phyloP scores from a whole-genome alignment of 2,888 invertebrate species.

The Cataglyphis albicans region DNA sequence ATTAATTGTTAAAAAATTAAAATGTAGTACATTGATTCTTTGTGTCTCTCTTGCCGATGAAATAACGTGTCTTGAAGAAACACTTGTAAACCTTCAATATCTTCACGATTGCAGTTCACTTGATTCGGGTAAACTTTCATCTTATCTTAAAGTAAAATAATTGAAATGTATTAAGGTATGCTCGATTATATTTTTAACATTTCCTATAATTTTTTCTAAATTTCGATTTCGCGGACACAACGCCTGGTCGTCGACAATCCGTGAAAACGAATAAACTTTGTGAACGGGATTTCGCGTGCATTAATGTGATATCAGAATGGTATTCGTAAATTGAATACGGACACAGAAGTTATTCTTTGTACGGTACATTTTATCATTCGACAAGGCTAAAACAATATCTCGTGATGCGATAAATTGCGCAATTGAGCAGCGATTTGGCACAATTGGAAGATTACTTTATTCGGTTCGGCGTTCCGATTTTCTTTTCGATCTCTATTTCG shows the following conservation, averaged over 20 bases:
- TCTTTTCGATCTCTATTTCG: conserved; percentile 21
- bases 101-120: conserved; percentile 5
- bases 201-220: not conserved
- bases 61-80: not conserved
- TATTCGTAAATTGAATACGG: conserved; percentile 17
- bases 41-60: too few relatives aligned
- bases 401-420: conserved; percentile 35
- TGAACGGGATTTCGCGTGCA: not conserved
- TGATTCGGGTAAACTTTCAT: conserved; percentile 8
- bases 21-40: not conserved
- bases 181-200: conserved; percentile 48
- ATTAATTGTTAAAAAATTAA: not conserved
- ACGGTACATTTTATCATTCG: not conserved
- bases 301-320: conserved; percentile 2
- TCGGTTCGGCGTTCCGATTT: conserved; percentile 2
- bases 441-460: conserved; percentile 45
- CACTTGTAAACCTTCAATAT: not conserved
- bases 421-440: conserved; percentile 33
- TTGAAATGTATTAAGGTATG: conserved; percentile 29
- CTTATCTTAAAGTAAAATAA: conserved; percentile 20
- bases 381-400: not conserved
- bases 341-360: not conserved
- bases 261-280: conserved; percentile 26
- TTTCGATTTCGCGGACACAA: conserved; percentile 21
- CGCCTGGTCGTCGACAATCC: conserved; percentile 18